Base-by-base conservation (phyloP, 2,888 invertebrate species). In the Trissonchulus latispiculum region DNA sequence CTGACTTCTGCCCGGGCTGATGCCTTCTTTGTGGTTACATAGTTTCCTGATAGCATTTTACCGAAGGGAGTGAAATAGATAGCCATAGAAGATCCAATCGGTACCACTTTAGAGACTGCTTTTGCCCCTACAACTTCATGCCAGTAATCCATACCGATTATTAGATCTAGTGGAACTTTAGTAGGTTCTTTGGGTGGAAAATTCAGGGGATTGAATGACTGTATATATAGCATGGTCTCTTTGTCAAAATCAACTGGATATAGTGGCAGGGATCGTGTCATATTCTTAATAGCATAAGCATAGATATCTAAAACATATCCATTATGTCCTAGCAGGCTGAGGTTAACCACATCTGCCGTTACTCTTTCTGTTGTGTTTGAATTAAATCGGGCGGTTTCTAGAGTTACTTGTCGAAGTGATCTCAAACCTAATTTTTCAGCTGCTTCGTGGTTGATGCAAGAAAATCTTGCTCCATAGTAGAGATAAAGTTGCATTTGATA, bases 351-450 rank as follows among this genome's bases (percentile, higher is more conserved):
- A 15, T 33, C 33, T n/a, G 64, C 64, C 31, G 8, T 64, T 18
- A 64, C 64, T 15, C 28, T 28, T 15, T 64, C 64, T 15, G 64
- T 64, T 31, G 8, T 33, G 64, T n/a, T 64, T 15, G 64, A 64
- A 64, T 64, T 64, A 64, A 64, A 64, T 31, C 64, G 64, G 29
- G 31, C 64, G 28, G 33, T 64, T 3, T 64, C 64, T 33, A 64
- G 33, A 18, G 28, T 31, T 3, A 64, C 64, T 15, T 8, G 8
- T n/a, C 28, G 8, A 8, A 31, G 8, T 33, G 64, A n/a, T 33
- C 28, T 28, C 33, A 64, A 29, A 64, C 64, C 64, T 15, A 64
- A 33, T 3, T 3, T n/a, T 15, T 31, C 64, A 15, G 64, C 64
- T 8, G 64, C 8, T 28, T 64, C 28, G 8, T 64, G 31, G 33